Conservation (phyloP, 2,113 vertebrate genomes). For the Onychostruthus taczanowskii region DNA sequence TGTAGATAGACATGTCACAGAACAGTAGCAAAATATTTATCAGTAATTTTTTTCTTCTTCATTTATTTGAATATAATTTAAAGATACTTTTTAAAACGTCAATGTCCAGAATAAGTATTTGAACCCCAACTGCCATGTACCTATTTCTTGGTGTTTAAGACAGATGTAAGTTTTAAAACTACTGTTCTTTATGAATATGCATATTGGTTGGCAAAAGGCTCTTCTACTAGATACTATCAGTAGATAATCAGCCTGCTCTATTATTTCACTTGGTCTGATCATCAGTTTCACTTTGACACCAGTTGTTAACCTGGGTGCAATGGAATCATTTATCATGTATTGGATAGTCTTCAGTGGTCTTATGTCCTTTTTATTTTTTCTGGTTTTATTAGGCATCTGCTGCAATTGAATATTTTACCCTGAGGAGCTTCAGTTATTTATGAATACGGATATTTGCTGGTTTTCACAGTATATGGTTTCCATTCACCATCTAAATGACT, state of each 20-base stretch:
- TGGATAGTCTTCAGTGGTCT: background rate
- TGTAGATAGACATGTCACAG: background rate
- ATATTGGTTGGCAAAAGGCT: background rate
- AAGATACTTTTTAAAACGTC: background rate
- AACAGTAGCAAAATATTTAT: background rate
- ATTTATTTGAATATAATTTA: background rate
- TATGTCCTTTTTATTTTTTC: background rate
- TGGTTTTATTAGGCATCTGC: slow-evolving; percentile 34
- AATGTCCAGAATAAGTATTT: background rate
- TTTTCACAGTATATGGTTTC: slow-evolving; percentile 29
- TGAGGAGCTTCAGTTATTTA: slow-evolving; percentile 52
- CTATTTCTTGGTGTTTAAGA: background rate
- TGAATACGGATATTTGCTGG: slow-evolving; percentile 6
- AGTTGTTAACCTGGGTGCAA: background rate
- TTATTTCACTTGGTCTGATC: background rate
- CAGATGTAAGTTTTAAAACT: background rate
- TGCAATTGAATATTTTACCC: slow-evolving; percentile 25
- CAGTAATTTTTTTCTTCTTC: background rate
- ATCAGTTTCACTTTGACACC: background rate
- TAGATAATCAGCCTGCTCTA: background rate
- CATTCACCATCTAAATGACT: slow-evolving; percentile 34
- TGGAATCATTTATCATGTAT: background rate
- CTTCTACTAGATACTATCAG: background rate
- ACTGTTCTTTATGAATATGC: background rate
- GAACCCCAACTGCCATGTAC: background rate